Evolutionary conservation across 2,113 vertebrate genomes (phyloP).

Genomic region (Mugil cephalus): DNA sequence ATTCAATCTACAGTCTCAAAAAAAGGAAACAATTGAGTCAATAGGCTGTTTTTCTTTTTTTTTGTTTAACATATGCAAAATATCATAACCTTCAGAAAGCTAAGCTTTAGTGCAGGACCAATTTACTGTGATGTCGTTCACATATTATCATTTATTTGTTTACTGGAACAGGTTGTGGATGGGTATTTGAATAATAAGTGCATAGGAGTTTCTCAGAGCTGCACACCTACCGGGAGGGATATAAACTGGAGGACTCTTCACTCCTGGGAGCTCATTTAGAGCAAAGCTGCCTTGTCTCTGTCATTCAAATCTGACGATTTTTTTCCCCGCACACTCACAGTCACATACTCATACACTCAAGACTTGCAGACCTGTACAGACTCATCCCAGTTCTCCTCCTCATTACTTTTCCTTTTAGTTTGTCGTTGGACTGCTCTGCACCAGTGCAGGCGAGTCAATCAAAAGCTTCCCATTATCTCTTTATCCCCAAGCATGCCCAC

Average conservation of each 20-base stretch:
- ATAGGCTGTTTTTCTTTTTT: too few species aligned
- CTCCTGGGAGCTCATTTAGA: conserved; percentile 80
- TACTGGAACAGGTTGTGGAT: not conserved
- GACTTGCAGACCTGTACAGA: conserved; percentile 7
- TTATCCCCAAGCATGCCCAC: conserved; percentile 61
- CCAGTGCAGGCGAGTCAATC: conserved; percentile 43
- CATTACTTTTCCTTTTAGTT: conserved; percentile 54
- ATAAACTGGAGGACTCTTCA: conserved; percentile 62
- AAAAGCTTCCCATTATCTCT: conserved; percentile 57
- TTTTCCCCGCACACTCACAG: not conserved
- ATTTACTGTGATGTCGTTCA: too few species aligned
- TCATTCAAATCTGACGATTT: conserved; percentile 70
- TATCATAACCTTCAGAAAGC: too few species aligned
- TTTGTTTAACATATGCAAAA: too few species aligned
- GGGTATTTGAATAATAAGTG: conserved; percentile 31
- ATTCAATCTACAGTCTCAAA: too few species aligned
- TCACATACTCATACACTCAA: too few species aligned
- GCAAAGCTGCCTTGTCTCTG: conserved; percentile 63
- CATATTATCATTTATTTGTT: not conserved
- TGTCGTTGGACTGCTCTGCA: conserved; percentile 21
- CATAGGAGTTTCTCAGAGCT: conserved; percentile 26
- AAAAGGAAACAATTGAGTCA: too few species aligned
- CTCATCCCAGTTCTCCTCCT: conserved; percentile 29
- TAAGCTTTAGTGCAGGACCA: too few species aligned
- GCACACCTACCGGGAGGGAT: conserved; percentile 60